Conservation (phyloP, 2,888 invertebrate genomes). For the Mythimna pallens region DNA sequence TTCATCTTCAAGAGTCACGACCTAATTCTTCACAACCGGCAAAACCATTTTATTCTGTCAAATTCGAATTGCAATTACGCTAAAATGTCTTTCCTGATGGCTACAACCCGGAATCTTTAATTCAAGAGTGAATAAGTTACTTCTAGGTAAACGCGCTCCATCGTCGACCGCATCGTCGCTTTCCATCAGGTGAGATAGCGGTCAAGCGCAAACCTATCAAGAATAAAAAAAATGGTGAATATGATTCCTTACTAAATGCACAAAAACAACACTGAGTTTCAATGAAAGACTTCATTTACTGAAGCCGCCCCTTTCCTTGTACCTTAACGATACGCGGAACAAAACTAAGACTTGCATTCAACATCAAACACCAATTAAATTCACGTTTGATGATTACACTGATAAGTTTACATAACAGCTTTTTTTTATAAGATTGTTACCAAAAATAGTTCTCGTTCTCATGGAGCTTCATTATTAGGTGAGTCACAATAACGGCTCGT, state of each 20-base stretch:
- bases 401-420: slow-evolving; percentile 54
- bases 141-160: too few species aligned
- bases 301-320: slow-evolving; percentile 12
- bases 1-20: background rate
- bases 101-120: too few species aligned
- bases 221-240: too few species aligned
- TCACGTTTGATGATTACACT: slow-evolving; percentile 46
- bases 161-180: too few species aligned
- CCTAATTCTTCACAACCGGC: slow-evolving; percentile 7
- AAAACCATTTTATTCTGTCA: background rate
- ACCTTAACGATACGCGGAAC: slow-evolving; percentile 36
- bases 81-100: too few species aligned
- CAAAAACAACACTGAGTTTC: background rate
- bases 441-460: slow-evolving; percentile 40
- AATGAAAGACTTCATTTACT: slow-evolving; percentile 19
- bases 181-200: too few species aligned
- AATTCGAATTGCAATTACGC: slow-evolving; percentile 11
- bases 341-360: slow-evolving; percentile 38
- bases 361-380: slow-evolving; percentile 52
- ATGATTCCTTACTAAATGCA: background rate
- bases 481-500: slow-evolving; percentile 35
- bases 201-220: too few species aligned
- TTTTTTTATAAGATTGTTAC: slow-evolving; percentile 36
- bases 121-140: too few species aligned
- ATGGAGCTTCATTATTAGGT: slow-evolving; percentile 50